phyloP scores from a whole-genome alignment of 2,797 vertebrate genomes.

The Bryconaethiops microstoma region DNA sequence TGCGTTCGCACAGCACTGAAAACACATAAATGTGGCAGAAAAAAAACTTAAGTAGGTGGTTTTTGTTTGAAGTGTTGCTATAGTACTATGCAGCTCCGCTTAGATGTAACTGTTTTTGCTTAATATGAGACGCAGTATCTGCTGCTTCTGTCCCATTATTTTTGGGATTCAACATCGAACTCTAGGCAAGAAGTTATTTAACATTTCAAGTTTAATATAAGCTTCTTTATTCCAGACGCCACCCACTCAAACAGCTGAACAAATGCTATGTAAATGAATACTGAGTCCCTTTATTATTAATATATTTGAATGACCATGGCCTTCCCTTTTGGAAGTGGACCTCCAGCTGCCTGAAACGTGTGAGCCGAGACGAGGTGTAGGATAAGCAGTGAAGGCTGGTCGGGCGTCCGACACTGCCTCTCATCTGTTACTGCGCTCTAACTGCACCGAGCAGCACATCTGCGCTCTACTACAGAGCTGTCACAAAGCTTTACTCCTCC shows the following conservation, averaged over 20 bases:
- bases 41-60: too few species aligned
- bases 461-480: slow-evolving; percentile 62
- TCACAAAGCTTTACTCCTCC: slow-evolving; percentile 67
- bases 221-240: too few species aligned
- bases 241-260: neutral
- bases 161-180: too few species aligned
- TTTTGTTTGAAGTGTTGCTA: too few species aligned
- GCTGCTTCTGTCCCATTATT: too few species aligned
- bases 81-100: too few species aligned
- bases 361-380: neutral
- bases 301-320: neutral
- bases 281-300: neutral
- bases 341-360: slow-evolving; percentile 1
- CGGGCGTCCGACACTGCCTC: slow-evolving; percentile 1
- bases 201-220: too few species aligned
- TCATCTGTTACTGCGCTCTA: slow-evolving; percentile 58
- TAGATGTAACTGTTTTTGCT: too few species aligned
- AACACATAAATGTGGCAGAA: too few species aligned
- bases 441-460: slow-evolving; percentile 65
- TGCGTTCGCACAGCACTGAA: too few species aligned
- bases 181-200: too few species aligned
- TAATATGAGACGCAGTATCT: too few species aligned
- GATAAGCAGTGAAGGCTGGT: neutral
- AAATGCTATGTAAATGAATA: neutral
- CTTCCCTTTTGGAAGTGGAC: neutral